Conservation (phyloP, 2,888 invertebrate genomes). For the Nephrotoma flavescens region DNA sequence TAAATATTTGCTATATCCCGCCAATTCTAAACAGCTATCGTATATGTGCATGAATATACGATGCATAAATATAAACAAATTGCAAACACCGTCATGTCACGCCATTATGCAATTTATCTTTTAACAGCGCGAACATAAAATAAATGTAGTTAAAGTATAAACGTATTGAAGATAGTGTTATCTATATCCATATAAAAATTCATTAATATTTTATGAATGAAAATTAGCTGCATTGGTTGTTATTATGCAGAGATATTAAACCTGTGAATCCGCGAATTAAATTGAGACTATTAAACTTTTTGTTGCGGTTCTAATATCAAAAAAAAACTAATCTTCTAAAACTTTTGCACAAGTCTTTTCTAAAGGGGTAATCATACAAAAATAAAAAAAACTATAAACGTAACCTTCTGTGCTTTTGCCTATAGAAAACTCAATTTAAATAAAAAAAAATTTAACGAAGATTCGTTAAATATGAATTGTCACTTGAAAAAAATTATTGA, state of each 20-base stretch:
- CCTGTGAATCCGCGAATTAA: background rate
- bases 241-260: background rate
- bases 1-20: background rate
- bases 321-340: too few relatives aligned
- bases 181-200: background rate
- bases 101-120: background rate
- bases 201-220: background rate
- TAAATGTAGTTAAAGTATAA: background rate
- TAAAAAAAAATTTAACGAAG: too few relatives aligned
- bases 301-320: too few relatives aligned
- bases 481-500: too few relatives aligned
- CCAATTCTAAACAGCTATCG: background rate
- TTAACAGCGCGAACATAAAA: background rate
- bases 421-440: too few relatives aligned
- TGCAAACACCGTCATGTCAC: background rate
- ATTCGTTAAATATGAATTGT: too few relatives aligned
- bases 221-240: background rate
- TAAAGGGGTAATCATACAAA: too few relatives aligned
- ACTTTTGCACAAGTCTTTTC: too few relatives aligned
- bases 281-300: too few relatives aligned
- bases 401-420: too few relatives aligned
- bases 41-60: background rate
- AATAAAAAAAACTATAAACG: too few relatives aligned
- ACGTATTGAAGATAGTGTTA: background rate
- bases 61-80: too few relatives aligned